Conservation (phyloP, 1,140 invertebrate genomes). For the Meloidogyne exigua region DNA sequence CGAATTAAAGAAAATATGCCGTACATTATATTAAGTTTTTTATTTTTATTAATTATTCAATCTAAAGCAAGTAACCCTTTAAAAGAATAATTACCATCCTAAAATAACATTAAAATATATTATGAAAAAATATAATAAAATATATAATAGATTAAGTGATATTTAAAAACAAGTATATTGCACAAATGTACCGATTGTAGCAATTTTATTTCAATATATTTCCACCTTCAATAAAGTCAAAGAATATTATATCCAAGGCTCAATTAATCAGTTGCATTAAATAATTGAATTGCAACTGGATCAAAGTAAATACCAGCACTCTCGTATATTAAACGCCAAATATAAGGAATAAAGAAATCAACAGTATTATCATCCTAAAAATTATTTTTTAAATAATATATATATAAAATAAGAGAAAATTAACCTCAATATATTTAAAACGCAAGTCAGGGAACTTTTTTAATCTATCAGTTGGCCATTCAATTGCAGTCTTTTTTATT, state of each 20-base stretch:
- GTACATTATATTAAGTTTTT: too few species aligned
- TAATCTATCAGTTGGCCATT: slow-evolving; percentile 85
- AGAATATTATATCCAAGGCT: background rate
- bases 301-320: slow-evolving; percentile 78
- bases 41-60: too few species aligned
- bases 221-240: background rate
- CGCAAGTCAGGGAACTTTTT: slow-evolving; percentile 92
- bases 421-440: slow-evolving; percentile 89
- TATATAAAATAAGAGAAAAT: background rate
- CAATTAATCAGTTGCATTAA: slow-evolving; percentile 24
- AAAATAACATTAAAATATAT: background rate
- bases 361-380: slow-evolving; percentile 85
- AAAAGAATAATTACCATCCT: background rate
- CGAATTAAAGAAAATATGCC: too few species aligned
- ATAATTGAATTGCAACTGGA: slow-evolving; percentile 36
- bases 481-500: slow-evolving; percentile 80
- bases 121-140: background rate
- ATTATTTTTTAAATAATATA: background rate
- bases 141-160: background rate
- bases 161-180: background rate
- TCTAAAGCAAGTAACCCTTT: background rate
- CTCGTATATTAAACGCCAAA: slow-evolving; percentile 86
- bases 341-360: slow-evolving; percentile 98
- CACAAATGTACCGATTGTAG: background rate
- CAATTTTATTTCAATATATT: background rate